These are phyloP conservation scores for Conus canariensis DNA, from an alignment of 2,888 invertebrate genomes.

Conservation along the genomic window DNA sequence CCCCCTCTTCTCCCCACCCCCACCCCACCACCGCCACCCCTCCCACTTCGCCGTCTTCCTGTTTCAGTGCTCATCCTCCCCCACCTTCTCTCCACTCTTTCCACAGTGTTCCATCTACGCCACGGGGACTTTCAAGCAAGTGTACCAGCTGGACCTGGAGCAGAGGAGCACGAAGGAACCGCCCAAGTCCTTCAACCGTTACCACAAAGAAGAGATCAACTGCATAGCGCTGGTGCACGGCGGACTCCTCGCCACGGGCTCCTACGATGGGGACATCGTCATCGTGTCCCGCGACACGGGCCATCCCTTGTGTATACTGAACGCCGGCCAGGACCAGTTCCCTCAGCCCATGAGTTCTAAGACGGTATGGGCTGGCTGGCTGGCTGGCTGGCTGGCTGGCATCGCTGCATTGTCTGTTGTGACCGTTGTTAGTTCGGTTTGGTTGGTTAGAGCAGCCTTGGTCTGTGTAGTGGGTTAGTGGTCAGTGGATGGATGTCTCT, in stretches of 20 bases:
- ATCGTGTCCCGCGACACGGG: conserved; percentile 91
- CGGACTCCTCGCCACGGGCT: conserved; percentile 81
- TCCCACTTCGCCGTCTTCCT: no score
- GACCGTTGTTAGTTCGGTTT: no score
- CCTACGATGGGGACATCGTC: conserved; percentile 89
- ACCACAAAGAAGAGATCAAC: conserved; percentile 88
- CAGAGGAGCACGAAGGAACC: not conserved
- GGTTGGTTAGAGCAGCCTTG: not conserved
- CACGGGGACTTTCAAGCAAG: conserved; percentile 84
- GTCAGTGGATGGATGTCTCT: not conserved
- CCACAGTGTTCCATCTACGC: conserved; percentile 76
- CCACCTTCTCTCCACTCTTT: no score
- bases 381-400: no score
- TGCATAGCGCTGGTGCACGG: conserved; percentile 82
- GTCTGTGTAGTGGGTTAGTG: not conserved
- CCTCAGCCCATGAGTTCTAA: not conserved
- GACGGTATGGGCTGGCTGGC: not conserved
- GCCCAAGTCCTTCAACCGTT: conserved; percentile 55
- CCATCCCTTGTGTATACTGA: conserved; percentile 64
- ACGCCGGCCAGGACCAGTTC: conserved; percentile 50
- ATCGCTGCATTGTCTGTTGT: no score
- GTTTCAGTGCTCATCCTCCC: no score
- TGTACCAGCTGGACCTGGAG: conserved; percentile 61
- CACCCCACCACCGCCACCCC: no score
- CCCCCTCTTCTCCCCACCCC: no score